Percentiles rank a stretch among this genome's conserved stretches.
phyloP scores from a whole-genome alignment of 2,113 vertebrate genomes.

The Microcebus tavaratra region DNA sequence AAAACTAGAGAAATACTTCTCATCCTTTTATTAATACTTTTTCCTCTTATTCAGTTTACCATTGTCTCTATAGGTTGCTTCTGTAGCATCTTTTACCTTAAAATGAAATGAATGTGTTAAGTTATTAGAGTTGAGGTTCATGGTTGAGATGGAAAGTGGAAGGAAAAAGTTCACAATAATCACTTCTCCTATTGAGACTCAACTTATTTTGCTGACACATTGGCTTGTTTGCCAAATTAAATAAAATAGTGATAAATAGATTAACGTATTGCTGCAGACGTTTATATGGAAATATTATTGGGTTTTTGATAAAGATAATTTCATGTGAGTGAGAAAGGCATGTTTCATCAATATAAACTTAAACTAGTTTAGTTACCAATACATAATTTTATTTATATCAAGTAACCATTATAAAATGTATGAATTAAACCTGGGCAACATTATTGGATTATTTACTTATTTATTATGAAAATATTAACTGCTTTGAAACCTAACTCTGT shows the following conservation, averaged over 20 bases:
- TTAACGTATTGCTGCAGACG: neutral
- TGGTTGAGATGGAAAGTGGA: neutral
- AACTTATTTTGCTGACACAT: neutral
- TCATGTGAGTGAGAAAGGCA: neutral
- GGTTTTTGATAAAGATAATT: neutral
- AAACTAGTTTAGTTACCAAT: neutral
- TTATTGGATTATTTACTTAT: neutral
- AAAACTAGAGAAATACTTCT: neutral
- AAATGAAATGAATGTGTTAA: neutral
- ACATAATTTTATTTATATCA: neutral
- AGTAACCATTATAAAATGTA: neutral
- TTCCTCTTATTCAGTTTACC: neutral
- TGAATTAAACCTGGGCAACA: neutral
- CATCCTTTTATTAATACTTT: neutral
- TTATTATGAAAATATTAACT: neutral
- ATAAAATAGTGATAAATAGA: neutral
- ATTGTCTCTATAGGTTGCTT: neutral
- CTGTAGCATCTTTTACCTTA: neutral
- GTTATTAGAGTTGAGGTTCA: neutral
- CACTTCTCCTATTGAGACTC: neutral
- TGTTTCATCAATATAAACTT: neutral
- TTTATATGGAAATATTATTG: neutral
- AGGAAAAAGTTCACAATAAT: neutral
- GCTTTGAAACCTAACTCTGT: neutral
- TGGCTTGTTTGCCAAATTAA: neutral